A percentile compares a stretch with the other conserved stretches of the same genome.
phyloP scores from a whole-genome alignment of 1,140 invertebrate species.

The Zaprionus tsacasi region DNA sequence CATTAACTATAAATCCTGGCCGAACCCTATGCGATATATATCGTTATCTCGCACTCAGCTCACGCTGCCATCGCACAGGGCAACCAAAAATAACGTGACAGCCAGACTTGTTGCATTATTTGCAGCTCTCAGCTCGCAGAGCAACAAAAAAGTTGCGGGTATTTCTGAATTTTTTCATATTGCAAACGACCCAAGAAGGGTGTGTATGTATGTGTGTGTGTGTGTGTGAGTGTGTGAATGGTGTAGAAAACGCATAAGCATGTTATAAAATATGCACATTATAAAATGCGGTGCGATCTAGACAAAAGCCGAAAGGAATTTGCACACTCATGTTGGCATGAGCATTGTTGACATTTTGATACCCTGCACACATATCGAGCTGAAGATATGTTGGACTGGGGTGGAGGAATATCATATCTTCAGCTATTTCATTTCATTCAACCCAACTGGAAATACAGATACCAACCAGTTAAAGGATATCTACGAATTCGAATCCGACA shows the following conservation, averaged over 20 bases:
- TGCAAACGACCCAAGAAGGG: background rate
- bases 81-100: conserved; percentile 14
- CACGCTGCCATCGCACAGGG: background rate
- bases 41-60: background rate
- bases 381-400: background rate
- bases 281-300: conserved; percentile 70
- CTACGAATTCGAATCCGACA: conserved; percentile 24
- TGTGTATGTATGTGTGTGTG: too few relatives aligned
- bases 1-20: background rate
- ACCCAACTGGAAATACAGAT: too few relatives aligned
- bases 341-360: conserved; percentile 4
- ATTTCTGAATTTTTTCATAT: background rate
- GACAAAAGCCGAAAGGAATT: conserved; percentile 78
- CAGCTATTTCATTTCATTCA: background rate
- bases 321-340: conserved; percentile 60
- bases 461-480: conserved; percentile 26
- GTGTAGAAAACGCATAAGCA: conserved; percentile 65
- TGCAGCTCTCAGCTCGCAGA: conserved; percentile 25
- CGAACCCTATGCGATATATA: background rate
- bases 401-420: too few relatives aligned
- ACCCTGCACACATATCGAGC: background rate
- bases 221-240: background rate
- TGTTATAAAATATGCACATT: conserved; percentile 79
- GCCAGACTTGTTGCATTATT: conserved; percentile 72
- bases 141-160: background rate